A percentile compares a stretch with the other conserved stretches of the same genome.
Conservation (phyloP, 2,113 vertebrate genomes). For the Phylloscopus whistleri region DNA sequence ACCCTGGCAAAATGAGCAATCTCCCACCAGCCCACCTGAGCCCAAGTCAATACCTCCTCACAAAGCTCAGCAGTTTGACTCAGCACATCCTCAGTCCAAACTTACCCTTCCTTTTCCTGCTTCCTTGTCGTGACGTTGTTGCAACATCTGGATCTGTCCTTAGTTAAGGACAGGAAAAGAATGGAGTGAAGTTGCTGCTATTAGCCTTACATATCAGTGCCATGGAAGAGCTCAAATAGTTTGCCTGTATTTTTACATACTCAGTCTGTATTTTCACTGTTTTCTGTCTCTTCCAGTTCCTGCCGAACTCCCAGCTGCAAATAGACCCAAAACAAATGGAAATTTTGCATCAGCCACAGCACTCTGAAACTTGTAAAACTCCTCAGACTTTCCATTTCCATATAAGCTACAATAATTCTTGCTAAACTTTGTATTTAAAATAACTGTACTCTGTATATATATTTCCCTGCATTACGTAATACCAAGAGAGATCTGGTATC, state of each 20-base stretch:
- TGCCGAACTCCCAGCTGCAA: conserved; percentile 69
- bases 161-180: conserved; percentile 78
- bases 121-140: conserved; percentile 20
- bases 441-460: conserved; percentile 25
- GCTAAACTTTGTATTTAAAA: conserved; percentile 45
- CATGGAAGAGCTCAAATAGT: conserved; percentile 72
- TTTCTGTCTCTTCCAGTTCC: conserved; percentile 78
- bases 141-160: conserved; percentile 59
- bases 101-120: conserved; percentile 36
- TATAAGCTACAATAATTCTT: background rate
- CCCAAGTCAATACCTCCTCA: background rate
- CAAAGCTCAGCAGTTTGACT: conserved; percentile 38
- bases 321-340: conserved; percentile 69
- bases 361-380: conserved; percentile 40
- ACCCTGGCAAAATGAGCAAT: background rate
- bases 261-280: conserved; percentile 66
- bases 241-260: conserved; percentile 63
- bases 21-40: background rate
- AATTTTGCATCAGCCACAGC: conserved; percentile 54
- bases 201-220: conserved; percentile 69
- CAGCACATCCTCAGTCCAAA: background rate
- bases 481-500: conserved; percentile 27
- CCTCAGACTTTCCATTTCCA: conserved; percentile 23
- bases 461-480: conserved; percentile 17
- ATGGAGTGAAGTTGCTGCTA: conserved; percentile 56